phyloP scores from a whole-genome alignment of 2,888 invertebrate genomes.

The Helobdella robusta region DNA sequence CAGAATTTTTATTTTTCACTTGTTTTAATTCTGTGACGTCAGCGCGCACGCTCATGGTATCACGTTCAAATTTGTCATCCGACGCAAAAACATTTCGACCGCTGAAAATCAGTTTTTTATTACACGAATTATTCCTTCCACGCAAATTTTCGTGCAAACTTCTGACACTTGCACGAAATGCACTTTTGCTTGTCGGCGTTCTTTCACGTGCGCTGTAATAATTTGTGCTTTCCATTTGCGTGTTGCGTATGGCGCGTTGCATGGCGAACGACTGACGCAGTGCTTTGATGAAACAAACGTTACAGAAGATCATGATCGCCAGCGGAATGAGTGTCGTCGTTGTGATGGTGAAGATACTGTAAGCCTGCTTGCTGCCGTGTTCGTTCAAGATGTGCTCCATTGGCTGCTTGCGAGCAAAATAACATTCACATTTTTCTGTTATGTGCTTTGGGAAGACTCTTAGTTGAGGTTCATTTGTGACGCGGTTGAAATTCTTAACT shows the following conservation, averaged over 20 bases:
- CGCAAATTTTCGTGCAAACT: too few relatives aligned
- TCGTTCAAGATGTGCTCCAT: conserved; percentile 20
- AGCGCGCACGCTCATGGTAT: too few relatives aligned
- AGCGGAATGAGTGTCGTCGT: conserved; percentile 43
- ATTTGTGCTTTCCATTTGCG: too few relatives aligned
- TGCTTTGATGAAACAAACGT: conserved; percentile 43
- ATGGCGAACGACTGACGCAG: conserved; percentile 42
- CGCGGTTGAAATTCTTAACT: background rate
- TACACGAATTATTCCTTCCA: too few relatives aligned
- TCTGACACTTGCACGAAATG: too few relatives aligned
- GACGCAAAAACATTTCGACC: too few relatives aligned
- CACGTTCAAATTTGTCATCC: too few relatives aligned
- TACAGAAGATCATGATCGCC: conserved; percentile 42
- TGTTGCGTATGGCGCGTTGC: conserved; percentile 35
- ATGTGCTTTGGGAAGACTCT: background rate
- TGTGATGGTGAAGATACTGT: conserved; percentile 41
- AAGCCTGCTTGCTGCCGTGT: conserved; percentile 37
- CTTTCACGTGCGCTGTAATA: too few relatives aligned
- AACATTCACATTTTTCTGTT: conserved; percentile 15
- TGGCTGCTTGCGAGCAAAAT: conserved; percentile 26
- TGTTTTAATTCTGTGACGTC: too few relatives aligned
- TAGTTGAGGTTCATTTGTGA: background rate
- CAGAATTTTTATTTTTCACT: too few relatives aligned
- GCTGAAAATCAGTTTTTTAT: too few relatives aligned
- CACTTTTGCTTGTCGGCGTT: too few relatives aligned